Conservation (phyloP, 2,797 vertebrate genomes). For the Lepus townsendii region DNA sequence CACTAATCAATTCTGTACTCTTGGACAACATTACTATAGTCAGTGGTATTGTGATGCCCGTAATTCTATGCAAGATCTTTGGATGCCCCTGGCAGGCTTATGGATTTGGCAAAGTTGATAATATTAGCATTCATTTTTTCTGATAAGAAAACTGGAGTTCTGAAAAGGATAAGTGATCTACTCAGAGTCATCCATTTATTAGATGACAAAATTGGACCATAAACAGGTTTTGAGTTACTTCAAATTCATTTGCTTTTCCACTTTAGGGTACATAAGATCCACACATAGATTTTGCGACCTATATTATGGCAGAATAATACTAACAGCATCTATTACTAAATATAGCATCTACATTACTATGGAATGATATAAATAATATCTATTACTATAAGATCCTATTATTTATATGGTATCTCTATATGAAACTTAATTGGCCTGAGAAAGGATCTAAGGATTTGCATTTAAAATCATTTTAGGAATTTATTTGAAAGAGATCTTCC, state of each 20-base stretch:
- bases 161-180: constrained; percentile 24
- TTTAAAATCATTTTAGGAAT: too few species aligned
- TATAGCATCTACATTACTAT: background rate
- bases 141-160: constrained; percentile 38
- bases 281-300: background rate
- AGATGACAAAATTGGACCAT: background rate
- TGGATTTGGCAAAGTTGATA: constrained; percentile 25
- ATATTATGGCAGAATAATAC: too few species aligned
- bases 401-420: constrained; percentile 3
- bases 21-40: constrained; percentile 50
- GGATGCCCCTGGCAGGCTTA: constrained; percentile 33
- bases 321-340: too few species aligned
- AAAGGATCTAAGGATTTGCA: background rate
- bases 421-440: background rate
- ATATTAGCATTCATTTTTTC: constrained; percentile 2
- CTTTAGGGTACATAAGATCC: background rate
- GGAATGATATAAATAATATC: background rate
- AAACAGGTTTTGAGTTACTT: background rate
- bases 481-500: too few species aligned
- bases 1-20: constrained; percentile 49
- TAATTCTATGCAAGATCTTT: constrained; percentile 15
- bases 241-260: constrained; percentile 31
- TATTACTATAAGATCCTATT: background rate
- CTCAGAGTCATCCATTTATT: background rate
- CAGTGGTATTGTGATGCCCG: background rate